A percentile compares a stretch with the other conserved stretches of the same genome.
These are phyloP conservation scores for Diploptera punctata DNA, from an alignment of 2,888 invertebrate genomes.

Conservation along the genomic window DNA sequence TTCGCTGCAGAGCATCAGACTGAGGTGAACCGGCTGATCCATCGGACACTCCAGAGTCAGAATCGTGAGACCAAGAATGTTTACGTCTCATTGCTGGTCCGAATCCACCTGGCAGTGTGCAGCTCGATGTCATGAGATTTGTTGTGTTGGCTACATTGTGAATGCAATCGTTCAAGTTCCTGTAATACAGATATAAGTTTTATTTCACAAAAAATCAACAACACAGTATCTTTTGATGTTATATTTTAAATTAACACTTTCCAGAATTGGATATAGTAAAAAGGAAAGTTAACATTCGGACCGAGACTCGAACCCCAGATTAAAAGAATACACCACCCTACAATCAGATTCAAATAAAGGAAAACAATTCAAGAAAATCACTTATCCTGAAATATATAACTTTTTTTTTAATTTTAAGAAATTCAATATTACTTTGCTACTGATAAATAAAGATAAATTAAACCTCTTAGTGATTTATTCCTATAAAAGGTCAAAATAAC, in stretches of 20 bases:
- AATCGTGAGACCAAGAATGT: constrained; percentile 67
- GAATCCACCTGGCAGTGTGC: constrained; percentile 71
- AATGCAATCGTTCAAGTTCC: constrained; percentile 14
- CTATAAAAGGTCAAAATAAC: too few relatives aligned
- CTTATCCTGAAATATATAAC: background rate
- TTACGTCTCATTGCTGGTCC: constrained; percentile 65
- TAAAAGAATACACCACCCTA: too few relatives aligned
- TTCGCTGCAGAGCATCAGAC: constrained; percentile 82
- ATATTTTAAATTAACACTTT: too few relatives aligned
- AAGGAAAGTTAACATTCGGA: too few relatives aligned
- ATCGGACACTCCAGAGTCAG: constrained; percentile 53
- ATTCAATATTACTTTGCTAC: too few relatives aligned
- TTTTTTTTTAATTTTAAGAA: too few relatives aligned
- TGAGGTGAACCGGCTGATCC: constrained; percentile 54
- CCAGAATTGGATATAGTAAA: too few relatives aligned
- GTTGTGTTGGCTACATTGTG: background rate
- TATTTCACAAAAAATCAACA: background rate
- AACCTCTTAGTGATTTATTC: too few relatives aligned
- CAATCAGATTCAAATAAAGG: too few relatives aligned
- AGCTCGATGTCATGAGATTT: constrained; percentile 74
- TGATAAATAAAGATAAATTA: too few relatives aligned
- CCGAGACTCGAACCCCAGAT: too few relatives aligned
- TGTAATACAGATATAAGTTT: background rate
- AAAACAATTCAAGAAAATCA: too few relatives aligned
- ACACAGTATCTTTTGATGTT: background rate